These are phyloP conservation scores for Limnodromus scolopaceus DNA, from an alignment of 2,797 vertebrate genomes.

Conservation along the genomic window DNA sequence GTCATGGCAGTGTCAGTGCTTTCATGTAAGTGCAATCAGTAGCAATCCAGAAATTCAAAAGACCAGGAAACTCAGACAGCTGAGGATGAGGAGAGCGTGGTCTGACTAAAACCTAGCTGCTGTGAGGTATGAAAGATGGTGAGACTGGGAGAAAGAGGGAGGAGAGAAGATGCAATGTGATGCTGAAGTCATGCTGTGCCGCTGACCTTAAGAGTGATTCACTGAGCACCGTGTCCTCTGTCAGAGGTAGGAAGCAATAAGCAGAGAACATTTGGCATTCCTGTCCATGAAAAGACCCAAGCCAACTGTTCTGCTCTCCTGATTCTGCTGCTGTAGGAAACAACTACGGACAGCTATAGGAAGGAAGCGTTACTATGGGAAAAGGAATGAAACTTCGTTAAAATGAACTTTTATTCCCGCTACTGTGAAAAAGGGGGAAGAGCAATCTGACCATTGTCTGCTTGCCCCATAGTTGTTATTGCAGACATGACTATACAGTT, in stretches of 20 bases:
- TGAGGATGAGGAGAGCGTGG: background rate
- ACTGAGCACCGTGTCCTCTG: background rate
- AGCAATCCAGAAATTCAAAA: background rate
- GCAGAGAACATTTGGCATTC: background rate
- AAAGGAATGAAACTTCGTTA: background rate
- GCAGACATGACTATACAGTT: background rate
- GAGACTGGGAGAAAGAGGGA: background rate
- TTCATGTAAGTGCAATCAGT: background rate
- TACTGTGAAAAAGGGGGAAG: background rate
- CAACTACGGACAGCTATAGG: background rate
- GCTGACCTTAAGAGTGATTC: background rate
- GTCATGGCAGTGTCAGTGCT: background rate
- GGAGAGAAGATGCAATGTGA: background rate
- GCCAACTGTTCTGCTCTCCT: background rate
- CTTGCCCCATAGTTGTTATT: background rate
- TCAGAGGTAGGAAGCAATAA: background rate
- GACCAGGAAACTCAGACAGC: background rate
- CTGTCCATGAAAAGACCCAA: background rate
- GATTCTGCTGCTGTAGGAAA: background rate
- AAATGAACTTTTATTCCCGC: background rate
- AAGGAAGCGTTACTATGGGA: background rate
- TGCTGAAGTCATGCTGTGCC: background rate
- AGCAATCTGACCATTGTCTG: background rate
- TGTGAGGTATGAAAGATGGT: background rate
- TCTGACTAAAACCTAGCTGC: background rate